A percentile compares a stretch with the other conserved stretches of the same genome.
These are phyloP conservation scores for Sinopyrophorus schimmeli DNA, from an alignment of 2,888 invertebrate species.

Conservation along the genomic window DNA sequence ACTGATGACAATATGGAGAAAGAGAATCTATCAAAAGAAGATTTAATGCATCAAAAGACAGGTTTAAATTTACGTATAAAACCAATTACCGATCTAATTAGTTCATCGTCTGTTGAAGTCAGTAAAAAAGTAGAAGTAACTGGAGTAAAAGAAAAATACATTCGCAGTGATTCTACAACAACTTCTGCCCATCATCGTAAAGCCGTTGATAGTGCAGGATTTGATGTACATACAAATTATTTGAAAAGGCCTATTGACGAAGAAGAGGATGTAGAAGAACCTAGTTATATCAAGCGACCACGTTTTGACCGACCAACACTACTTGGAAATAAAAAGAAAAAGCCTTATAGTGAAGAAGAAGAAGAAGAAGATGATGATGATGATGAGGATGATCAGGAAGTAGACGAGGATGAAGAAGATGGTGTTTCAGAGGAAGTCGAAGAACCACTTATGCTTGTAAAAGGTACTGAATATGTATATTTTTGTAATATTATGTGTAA, in stretches of 20 bases:
- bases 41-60: no score
- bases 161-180: conserved; percentile 34
- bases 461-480: conserved; percentile 47
- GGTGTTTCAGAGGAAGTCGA: no score
- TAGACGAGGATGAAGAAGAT: conserved; percentile 62
- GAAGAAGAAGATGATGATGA: conserved; percentile 36
- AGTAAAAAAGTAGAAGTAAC: conserved; percentile 35
- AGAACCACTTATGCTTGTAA: conserved; percentile 72
- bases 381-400: conserved; percentile 33
- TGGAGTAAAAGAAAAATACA: conserved; percentile 41
- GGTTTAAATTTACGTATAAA: conserved; percentile 23
- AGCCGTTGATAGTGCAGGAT: conserved; percentile 40
- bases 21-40: no score
- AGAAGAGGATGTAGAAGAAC: conserved; percentile 37
- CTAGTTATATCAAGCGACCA: conserved; percentile 36
- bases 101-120: conserved; percentile 14
- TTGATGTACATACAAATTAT: conserved; percentile 33
- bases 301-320: conserved; percentile 38
- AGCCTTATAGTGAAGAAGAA: conserved; percentile 33
- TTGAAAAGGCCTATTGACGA: conserved; percentile 36
- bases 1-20: no score
- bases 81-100: conserved; percentile 21
- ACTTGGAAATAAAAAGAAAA: conserved; percentile 37
- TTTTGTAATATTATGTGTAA: neutral
- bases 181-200: conserved; percentile 31